phyloP scores from a whole-genome alignment of 1,140 invertebrate genomes.

The Drosophila biarmipes region DNA sequence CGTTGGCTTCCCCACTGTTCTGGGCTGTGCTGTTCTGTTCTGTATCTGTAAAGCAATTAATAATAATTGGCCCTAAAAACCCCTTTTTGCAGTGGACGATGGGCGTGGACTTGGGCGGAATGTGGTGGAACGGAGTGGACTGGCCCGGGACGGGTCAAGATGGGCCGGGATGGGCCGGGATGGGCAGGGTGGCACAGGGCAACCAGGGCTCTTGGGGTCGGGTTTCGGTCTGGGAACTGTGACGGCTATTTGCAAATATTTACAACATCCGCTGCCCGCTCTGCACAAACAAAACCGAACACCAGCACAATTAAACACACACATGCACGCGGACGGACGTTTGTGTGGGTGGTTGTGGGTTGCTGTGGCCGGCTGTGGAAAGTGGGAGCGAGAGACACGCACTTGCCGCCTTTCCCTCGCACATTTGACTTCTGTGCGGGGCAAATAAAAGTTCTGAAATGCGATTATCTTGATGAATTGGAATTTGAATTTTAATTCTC shows the following conservation, averaged over 20 bases:
- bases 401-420: constrained; percentile 9
- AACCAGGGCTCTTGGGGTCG: constrained; percentile 15
- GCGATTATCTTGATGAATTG: constrained; percentile 83
- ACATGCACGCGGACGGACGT: constrained; percentile 4
- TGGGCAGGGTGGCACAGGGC: neutral
- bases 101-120: neutral
- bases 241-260: constrained; percentile 77
- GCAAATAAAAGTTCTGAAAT: constrained; percentile 83
- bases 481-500: constrained; percentile 83
- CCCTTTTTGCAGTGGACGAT: constrained; percentile 39
- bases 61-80: constrained; percentile 78
- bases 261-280: constrained; percentile 75
- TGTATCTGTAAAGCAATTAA: constrained; percentile 81
- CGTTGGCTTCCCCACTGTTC: constrained; percentile 1
- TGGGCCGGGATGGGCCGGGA: neutral
- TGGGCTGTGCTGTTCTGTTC: constrained; percentile 62
- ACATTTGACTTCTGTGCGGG: constrained; percentile 54
- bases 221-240: constrained; percentile 37
- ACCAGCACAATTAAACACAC: constrained; percentile 30
- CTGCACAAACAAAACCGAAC: constrained; percentile 58
- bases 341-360: neutral
- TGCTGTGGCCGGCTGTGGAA: neutral
- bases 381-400: constrained; percentile 11
- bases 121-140: neutral
- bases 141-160: neutral